Base-by-base conservation (phyloP, 2,113 vertebrate genomes). In the Odontophorus gujanensis region DNA sequence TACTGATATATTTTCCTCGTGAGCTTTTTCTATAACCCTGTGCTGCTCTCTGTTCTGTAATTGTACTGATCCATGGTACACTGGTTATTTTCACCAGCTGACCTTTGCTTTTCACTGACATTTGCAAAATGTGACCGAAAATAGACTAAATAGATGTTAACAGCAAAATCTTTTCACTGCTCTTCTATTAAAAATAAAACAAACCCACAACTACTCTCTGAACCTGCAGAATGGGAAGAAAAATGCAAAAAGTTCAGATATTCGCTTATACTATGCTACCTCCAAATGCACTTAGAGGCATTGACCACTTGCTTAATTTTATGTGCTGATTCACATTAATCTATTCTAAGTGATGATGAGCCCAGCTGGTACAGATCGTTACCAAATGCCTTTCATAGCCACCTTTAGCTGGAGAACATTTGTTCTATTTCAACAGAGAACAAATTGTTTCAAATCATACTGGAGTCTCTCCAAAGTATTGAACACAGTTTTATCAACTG, bases 261-360 rank as follows among this genome's bases (percentile, higher is more conserved):
- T 84, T 90, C 92, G 48, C 83, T 90, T 13, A 78, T 88, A 62
- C 74, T 48, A 4, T 47, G 58, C 34, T 69, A 81, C 43, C 63
- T 93, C 73, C 69, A 86, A 93, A 82, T 59, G 82, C 91, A 94
- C 77, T 88, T 84, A 81, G 94, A 97, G 94, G 89, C 95, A 91
- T 78, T 97, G 97, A 96, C 97, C 96, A 94, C 90, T 93, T 40
- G 51, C 71, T 96, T 95, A 90, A 75, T 89, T 95, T 86, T 76
- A 92, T 82, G 79, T 91, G 89, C 88, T 87, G 76, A 93, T 97
- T 78, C 92, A 89, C 86, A 92, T 81, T 93, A 81, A 93, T 94
- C 87, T 40, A 28, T 79, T 92, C 80, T 96, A 97, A 97, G 95
- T 92, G 96, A 96, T 86, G 88, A 93, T 95, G 66, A 57, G 94